Conservation (phyloP, 2,113 vertebrate genomes). For the Otocyon megalotis region DNA sequence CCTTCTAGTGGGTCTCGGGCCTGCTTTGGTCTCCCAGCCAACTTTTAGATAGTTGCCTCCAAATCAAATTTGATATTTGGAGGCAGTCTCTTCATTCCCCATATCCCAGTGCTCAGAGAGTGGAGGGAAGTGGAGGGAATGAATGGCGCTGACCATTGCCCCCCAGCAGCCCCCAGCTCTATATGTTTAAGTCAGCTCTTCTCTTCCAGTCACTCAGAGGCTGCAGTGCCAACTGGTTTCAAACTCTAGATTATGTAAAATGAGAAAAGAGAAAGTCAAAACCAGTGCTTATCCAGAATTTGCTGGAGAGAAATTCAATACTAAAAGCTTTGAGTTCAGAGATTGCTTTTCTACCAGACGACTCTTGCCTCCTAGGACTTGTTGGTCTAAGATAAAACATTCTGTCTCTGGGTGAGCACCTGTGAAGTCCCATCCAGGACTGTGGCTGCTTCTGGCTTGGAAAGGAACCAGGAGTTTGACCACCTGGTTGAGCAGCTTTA, state of each 20-base stretch:
- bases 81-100: neutral
- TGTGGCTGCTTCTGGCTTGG: neutral
- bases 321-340: neutral
- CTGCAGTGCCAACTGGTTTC: neutral
- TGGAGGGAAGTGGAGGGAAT: no score
- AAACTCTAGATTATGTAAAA: neutral
- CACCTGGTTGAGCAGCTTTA: neutral
- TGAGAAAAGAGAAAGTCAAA: neutral
- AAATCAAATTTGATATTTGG: neutral
- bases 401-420: neutral
- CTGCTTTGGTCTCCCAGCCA: neutral
- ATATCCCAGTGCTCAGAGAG: neutral
- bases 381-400: neutral
- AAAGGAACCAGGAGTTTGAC: neutral
- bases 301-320: neutral
- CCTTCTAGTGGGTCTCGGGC: neutral
- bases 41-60: neutral
- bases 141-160: no score
- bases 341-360: neutral
- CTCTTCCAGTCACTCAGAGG: neutral
- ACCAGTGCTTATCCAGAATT: no score
- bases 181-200: neutral
- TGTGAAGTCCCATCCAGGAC: neutral
- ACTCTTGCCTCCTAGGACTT: neutral
- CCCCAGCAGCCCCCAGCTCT: neutral